A percentile compares a stretch with the other conserved stretches of the same genome.
These are phyloP conservation scores for Solen grandis DNA, from an alignment of 1,140 invertebrate genomes.

Conservation along the genomic window DNA sequence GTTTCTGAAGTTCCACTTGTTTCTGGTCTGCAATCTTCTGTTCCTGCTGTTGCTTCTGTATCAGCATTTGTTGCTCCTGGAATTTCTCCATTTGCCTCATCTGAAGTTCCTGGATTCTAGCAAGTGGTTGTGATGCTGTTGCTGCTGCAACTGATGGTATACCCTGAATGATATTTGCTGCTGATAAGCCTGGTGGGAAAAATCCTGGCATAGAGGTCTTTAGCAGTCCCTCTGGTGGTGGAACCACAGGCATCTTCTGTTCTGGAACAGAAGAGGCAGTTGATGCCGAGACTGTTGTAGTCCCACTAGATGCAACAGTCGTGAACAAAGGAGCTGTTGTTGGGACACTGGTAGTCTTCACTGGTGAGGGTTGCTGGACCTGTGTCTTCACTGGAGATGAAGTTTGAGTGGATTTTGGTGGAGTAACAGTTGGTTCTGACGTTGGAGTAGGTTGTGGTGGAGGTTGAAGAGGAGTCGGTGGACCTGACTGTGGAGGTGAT, in stretches of 20 bases:
- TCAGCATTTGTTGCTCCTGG: conserved; percentile 52
- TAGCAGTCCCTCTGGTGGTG: not conserved
- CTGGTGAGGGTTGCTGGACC: not conserved
- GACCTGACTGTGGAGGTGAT: too few relatives aligned
- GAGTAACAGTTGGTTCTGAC: too few relatives aligned
- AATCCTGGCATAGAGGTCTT: conserved; percentile 36
- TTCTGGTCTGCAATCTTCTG: conserved; percentile 55
- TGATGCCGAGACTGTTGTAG: not conserved
- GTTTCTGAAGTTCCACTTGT: conserved; percentile 42
- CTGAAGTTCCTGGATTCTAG: conserved; percentile 5
- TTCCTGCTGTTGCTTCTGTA: conserved; percentile 45
- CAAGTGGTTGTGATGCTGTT: not conserved
- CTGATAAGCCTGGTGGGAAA: conserved; percentile 18
- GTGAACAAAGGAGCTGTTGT: conserved; percentile 4
- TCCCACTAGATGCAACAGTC: not conserved
- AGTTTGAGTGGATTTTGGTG: not conserved
- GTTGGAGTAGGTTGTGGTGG: too few relatives aligned
- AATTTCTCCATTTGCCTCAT: conserved; percentile 44
- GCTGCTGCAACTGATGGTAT: not conserved
- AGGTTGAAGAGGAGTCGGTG: too few relatives aligned
- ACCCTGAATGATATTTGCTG: not conserved
- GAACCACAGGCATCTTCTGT: not conserved
- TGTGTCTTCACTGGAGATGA: not conserved
- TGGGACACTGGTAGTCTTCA: conserved; percentile 28
- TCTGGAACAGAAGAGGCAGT: not conserved